Evolutionary conservation across 2,797 vertebrate genomes (phyloP).

Genomic region (Hemibagrus guttatus): DNA sequence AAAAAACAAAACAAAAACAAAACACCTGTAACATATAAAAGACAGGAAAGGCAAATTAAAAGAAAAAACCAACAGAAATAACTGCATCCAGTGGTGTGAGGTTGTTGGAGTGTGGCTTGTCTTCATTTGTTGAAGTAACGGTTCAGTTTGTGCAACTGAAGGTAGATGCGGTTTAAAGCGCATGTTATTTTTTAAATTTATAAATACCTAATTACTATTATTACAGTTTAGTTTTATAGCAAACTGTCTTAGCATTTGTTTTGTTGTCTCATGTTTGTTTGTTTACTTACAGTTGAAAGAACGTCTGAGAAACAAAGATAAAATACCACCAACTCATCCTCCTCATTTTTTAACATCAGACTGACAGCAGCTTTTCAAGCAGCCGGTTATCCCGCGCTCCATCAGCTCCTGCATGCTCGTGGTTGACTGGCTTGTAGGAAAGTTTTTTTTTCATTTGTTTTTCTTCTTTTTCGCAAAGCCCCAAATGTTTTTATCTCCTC

Average conservation of each 20-base stretch:
- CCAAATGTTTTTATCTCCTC: conserved; percentile 41
- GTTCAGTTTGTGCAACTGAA: conserved; percentile 71
- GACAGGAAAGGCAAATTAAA: conserved; percentile 59
- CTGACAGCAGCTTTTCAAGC: conserved; percentile 46
- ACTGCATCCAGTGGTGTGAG: conserved; percentile 62
- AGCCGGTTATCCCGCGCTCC: conserved; percentile 10
- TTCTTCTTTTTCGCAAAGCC: background rate
- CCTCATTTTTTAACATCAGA: background rate
- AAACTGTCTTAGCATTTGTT: conserved; percentile 53
- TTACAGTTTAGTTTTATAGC: conserved; percentile 41
- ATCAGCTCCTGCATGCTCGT: conserved; percentile 11
- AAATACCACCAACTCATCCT: conserved; percentile 30
- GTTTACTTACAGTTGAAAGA: conserved; percentile 40
- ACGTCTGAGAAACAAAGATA: conserved; percentile 37
- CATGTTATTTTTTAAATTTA: conserved; percentile 53
- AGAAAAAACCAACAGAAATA: conserved; percentile 52
- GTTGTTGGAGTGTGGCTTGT: conserved; percentile 72
- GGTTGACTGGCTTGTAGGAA: background rate
- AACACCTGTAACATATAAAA: conserved; percentile 64
- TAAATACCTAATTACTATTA: conserved; percentile 59
- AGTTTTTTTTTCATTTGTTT: background rate
- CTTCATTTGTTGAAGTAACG: conserved; percentile 71
- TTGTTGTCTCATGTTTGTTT: conserved; percentile 26
- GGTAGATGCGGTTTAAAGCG: conserved; percentile 82
- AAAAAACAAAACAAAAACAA: conserved; percentile 44